Conservation (phyloP, 2,113 vertebrate species). For the Patagioenas fasciata region DNA sequence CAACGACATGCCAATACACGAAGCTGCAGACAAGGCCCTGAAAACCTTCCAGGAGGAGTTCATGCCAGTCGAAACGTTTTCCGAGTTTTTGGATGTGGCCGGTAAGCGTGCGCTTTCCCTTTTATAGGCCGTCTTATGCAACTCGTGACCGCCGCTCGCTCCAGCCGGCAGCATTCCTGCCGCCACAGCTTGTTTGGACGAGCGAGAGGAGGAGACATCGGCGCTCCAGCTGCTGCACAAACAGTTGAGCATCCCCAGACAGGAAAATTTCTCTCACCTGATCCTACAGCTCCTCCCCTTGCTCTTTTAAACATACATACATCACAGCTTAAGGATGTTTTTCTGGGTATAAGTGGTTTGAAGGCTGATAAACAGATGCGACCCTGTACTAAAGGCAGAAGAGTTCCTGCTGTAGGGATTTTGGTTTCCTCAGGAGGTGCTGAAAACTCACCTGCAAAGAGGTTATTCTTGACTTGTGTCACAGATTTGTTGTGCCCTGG, state of each 20-base stretch:
- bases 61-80: constrained; percentile 95
- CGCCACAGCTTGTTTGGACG: neutral
- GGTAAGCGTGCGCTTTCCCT: constrained; percentile 79
- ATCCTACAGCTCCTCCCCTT: neutral
- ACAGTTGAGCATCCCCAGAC: neutral
- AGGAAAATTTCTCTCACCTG: neutral
- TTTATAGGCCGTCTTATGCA: neutral
- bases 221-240: neutral
- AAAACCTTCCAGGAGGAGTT: constrained; percentile 98
- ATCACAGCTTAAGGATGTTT: neutral
- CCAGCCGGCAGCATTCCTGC: neutral
- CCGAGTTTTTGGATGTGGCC: constrained; percentile 92
- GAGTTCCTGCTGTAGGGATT: neutral
- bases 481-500: neutral
- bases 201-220: neutral
- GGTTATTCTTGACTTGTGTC: neutral
- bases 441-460: neutral
- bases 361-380: neutral
- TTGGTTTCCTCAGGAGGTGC: neutral
- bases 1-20: constrained; percentile 98
- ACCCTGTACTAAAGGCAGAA: rapidly evolving
- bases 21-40: constrained; percentile 93
- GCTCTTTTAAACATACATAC: neutral
- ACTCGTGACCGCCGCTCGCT: neutral
- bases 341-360: neutral